Percentiles rank a stretch among this genome's conserved stretches.
phyloP scores from a whole-genome alignment of 2,797 vertebrate species.

The Tapirus indicus region DNA sequence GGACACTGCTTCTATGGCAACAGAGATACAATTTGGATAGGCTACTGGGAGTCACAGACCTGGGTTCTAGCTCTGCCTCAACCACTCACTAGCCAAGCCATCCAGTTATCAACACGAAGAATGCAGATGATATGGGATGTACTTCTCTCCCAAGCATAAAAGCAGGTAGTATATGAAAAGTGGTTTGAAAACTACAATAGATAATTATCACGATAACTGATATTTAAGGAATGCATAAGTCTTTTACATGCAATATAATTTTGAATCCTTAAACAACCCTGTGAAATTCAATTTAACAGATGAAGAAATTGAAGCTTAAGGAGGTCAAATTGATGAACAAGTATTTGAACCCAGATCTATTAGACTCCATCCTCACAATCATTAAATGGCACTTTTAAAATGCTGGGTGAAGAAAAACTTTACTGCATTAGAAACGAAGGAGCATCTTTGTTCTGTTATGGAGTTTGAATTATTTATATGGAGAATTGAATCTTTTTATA shows the following conservation, averaged over 20 bases:
- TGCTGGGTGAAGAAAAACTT: neutral
- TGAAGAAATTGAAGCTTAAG: neutral
- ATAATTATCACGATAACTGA: neutral
- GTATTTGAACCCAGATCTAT: neutral
- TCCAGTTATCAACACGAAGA: neutral
- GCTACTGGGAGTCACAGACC: neutral
- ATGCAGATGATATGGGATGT: neutral
- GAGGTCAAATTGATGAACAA: neutral
- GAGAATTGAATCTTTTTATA: neutral
- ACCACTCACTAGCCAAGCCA: neutral
- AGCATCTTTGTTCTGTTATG: neutral
- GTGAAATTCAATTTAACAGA: neutral
- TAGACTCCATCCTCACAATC: neutral
- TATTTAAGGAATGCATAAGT: neutral
- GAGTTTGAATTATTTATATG: neutral
- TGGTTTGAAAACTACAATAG: neutral
- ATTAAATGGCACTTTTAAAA: neutral
- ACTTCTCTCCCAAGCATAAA: neutral
- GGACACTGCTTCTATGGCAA: neutral
- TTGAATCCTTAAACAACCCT: neutral
- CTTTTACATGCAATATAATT: neutral
- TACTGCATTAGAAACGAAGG: neutral
- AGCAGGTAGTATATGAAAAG: neutral
- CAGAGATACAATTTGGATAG: neutral
- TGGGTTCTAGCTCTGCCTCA: neutral